A percentile compares a stretch with the other conserved stretches of the same genome.
phyloP scores from a whole-genome alignment of 2,113 vertebrate species.

The Rhombomys opimus region DNA sequence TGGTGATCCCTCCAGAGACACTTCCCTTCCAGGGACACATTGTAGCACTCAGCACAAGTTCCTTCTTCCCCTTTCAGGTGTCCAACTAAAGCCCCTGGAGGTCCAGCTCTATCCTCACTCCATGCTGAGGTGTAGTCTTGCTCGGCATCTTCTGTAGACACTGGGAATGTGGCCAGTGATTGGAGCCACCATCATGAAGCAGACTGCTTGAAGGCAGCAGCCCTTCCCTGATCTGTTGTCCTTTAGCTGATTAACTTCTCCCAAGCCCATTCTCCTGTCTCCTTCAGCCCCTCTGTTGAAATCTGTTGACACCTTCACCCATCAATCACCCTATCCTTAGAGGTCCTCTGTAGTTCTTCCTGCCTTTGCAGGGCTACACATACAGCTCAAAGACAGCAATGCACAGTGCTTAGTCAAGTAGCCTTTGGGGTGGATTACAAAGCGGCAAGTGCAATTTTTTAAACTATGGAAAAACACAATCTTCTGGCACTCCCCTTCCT shows the following conservation, averaged over 20 bases:
- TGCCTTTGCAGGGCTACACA: not conserved
- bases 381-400: not conserved
- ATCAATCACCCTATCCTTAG: not conserved
- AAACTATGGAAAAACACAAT: not conserved
- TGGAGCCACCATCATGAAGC: not conserved
- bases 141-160: not conserved
- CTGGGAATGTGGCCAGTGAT: not conserved
- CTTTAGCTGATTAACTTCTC: not conserved
- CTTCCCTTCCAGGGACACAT: not conserved
- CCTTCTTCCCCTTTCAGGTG: not conserved
- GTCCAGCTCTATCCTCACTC: not conserved
- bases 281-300: not conserved
- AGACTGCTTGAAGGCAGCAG: not conserved
- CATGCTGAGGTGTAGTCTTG: not conserved
- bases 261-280: not conserved
- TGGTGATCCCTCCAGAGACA: not conserved
- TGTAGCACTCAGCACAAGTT: not conserved
- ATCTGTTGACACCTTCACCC: not conserved
- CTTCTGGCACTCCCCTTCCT: not conserved
- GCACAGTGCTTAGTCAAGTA: not conserved
- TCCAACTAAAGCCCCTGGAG: too few species aligned
- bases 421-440: not conserved
- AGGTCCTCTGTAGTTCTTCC: too few species aligned
- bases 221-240: not conserved
- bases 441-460: not conserved